Percentiles rank a stretch among this genome's conserved stretches.
Conservation (phyloP, 2,113 vertebrate species). For the Gavia stellata region DNA sequence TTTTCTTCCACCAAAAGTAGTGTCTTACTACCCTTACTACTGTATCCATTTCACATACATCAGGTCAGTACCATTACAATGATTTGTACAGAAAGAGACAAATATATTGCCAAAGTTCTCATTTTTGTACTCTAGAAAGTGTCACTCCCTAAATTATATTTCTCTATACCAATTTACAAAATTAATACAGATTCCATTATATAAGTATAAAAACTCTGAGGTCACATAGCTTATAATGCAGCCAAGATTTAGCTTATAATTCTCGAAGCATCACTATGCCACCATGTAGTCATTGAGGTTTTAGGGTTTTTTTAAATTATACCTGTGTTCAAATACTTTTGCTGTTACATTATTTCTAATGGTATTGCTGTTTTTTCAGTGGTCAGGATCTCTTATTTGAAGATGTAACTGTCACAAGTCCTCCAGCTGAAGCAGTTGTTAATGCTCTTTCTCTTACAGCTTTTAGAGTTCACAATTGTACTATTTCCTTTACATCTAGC, state of each 20-base stretch:
- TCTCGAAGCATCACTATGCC: not conserved
- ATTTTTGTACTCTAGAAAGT: not conserved
- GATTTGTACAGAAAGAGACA: not conserved
- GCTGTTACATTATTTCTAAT: not conserved
- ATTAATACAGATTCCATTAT: not conserved
- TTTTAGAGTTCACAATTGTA: not conserved
- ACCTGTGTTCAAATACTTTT: not conserved
- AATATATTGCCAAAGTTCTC: not conserved
- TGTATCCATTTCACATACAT: not conserved
- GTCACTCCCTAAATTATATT: not conserved
- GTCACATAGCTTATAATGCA: not conserved
- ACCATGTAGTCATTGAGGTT: not conserved
- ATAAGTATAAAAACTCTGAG: not conserved
- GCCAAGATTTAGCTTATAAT: not conserved
- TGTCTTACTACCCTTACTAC: not conserved
- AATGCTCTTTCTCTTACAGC: not conserved
- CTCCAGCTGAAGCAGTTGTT: not conserved
- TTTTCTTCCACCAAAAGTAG: not conserved
- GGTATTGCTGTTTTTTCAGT: not conserved
- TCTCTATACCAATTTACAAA: not conserved
- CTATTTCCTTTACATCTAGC: not conserved
- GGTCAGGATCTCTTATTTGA: not conserved
- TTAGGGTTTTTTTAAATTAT: not conserved
- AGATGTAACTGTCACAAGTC: not conserved
- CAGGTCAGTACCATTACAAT: not conserved